phyloP scores from a whole-genome alignment of 2,888 invertebrate genomes.

The Apamea crenata region DNA sequence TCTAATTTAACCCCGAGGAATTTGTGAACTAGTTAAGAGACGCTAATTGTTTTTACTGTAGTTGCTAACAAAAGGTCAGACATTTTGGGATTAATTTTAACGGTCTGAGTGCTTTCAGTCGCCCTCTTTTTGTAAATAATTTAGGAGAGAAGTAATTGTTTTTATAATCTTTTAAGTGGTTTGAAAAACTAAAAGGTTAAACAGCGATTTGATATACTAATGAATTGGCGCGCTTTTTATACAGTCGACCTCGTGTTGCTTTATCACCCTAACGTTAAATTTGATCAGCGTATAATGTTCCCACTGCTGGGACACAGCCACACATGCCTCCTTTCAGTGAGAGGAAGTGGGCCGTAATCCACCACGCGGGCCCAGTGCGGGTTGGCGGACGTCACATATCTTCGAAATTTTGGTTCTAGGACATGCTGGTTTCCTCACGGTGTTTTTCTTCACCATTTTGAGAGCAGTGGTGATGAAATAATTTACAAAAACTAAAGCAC shows the following conservation, averaged over 20 bases:
- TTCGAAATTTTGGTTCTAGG: background rate
- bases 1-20: background rate
- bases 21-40: background rate
- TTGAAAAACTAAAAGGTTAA: background rate
- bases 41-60: background rate
- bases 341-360: background rate
- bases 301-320: background rate
- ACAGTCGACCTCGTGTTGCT: background rate
- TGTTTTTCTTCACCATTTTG: background rate
- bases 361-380: background rate
- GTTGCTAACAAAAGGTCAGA: slow-evolving; percentile 1
- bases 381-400: background rate
- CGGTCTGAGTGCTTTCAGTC: background rate
- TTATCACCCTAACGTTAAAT: background rate
- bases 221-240: background rate
- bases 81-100: background rate
- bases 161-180: background rate
- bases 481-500: background rate
- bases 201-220: background rate
- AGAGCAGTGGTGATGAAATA: background rate
- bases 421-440: background rate
- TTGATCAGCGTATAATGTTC: background rate
- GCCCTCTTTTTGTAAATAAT: background rate
- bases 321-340: background rate
- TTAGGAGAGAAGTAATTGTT: background rate